Conservation (phyloP, 2,797 vertebrate genomes). For the Sebastiscus albofasciatus region DNA sequence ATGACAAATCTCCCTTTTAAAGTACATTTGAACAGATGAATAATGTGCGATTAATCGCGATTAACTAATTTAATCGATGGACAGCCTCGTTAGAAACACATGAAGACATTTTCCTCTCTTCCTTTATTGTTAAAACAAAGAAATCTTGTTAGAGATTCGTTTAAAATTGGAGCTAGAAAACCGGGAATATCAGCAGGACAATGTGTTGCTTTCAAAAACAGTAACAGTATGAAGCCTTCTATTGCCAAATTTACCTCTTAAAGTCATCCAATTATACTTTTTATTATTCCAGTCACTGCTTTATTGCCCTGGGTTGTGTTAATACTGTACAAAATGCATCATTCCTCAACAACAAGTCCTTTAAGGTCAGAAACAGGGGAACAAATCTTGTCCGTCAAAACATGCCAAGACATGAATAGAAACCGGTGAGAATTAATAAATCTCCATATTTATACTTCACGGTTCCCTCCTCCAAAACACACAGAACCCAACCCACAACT, state of each 20-base stretch:
- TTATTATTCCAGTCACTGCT: background rate
- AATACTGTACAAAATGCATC: slow-evolving; percentile 36
- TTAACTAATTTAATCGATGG: too few species aligned
- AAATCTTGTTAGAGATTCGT: background rate
- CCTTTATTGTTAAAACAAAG: slow-evolving; percentile 46
- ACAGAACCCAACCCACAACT: background rate
- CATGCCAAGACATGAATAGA: slow-evolving; percentile 14
- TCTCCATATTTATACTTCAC: slow-evolving; percentile 31
- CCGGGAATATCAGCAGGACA: background rate
- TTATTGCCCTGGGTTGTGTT: background rate
- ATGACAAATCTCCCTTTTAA: too few species aligned
- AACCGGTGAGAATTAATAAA: background rate
- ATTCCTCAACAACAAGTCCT: background rate
- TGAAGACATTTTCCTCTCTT: background rate
- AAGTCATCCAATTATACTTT: background rate
- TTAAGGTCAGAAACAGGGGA: background rate
- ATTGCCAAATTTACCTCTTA: background rate
- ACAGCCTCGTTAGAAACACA: background rate
- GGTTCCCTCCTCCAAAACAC: background rate
- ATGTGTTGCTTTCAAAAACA: slow-evolving; percentile 1
- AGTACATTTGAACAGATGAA: too few species aligned
- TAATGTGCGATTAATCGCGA: too few species aligned
- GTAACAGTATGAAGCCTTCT: background rate
- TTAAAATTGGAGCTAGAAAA: slow-evolving; percentile 11
- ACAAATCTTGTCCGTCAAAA: background rate